phyloP scores from a whole-genome alignment of 2,113 vertebrate genomes.

The sheep (Ovis aries) region DNA sequence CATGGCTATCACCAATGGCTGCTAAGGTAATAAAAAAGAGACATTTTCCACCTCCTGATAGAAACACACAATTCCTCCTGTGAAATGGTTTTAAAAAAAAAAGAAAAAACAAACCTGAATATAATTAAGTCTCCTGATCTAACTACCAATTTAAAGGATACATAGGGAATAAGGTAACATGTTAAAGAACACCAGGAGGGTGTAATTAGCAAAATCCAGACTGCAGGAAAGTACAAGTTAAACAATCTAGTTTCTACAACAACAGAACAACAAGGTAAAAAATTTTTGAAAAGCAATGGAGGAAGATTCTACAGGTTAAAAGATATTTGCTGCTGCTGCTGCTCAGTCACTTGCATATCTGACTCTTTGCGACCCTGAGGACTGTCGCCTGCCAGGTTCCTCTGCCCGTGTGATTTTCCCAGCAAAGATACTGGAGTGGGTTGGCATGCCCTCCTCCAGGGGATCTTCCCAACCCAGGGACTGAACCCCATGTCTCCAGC shows the following conservation, averaged over 20 bases:
- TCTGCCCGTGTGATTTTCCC: background rate
- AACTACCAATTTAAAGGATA: background rate
- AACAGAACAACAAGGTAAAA: background rate
- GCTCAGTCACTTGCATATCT: background rate
- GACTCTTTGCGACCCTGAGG: rapidly evolving
- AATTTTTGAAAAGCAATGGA: background rate
- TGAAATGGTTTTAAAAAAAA: background rate
- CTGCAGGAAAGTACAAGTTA: background rate
- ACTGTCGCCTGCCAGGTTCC: background rate
- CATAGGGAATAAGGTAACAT: background rate
- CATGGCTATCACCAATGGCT: background rate
- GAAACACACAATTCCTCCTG: background rate
- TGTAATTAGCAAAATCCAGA: background rate
- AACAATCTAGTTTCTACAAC: background rate
- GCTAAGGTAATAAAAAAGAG: background rate
- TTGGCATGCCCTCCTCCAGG: background rate
- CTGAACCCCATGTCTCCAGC: background rate
- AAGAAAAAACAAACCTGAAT: background rate
- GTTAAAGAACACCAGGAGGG: background rate
- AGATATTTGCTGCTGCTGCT: background rate
- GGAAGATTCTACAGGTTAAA: background rate
- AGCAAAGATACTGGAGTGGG: background rate
- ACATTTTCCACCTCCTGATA: background rate
- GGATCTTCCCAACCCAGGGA: background rate
- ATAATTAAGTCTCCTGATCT: background rate